Conservation (phyloP, 2,888 invertebrate genomes). For the Thera britannica region DNA sequence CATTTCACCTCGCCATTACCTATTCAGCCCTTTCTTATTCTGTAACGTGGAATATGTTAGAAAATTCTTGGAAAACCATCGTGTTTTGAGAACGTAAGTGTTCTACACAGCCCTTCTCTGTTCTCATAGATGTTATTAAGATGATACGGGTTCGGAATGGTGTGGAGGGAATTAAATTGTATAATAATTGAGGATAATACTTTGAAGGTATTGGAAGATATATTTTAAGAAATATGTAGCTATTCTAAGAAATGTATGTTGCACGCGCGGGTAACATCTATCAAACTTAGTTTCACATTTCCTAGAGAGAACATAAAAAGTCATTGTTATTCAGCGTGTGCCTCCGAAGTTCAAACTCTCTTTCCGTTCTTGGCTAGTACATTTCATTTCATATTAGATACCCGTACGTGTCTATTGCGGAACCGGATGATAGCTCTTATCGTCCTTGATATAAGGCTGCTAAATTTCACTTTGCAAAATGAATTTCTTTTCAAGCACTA, state of each 20-base stretch:
- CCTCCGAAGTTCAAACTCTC: constrained; percentile 54
- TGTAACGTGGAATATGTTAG: constrained; percentile 18
- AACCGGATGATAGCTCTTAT: constrained; percentile 44
- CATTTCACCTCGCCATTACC: constrained; percentile 24
- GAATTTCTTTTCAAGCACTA: constrained; percentile 23
- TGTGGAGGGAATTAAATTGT: constrained; percentile 8
- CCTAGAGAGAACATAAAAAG: constrained; percentile 42
- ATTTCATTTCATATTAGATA: constrained; percentile 54
- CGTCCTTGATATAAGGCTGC: constrained; percentile 28
- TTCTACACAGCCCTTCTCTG: constrained; percentile 13
- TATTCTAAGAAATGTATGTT: neutral
- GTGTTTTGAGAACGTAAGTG: constrained; percentile 19
- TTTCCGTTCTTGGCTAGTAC: constrained; percentile 52
- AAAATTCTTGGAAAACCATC: constrained; percentile 27
- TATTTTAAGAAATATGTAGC: neutral
- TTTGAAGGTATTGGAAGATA: neutral
- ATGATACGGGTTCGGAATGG: constrained; percentile 13
- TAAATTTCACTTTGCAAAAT: constrained; percentile 27
- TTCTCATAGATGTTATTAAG: constrained; percentile 28
- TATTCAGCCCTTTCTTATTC: constrained; percentile 25
- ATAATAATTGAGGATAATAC: constrained; percentile 6
- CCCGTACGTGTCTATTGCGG: constrained; percentile 49
- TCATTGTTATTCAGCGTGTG: constrained; percentile 64
- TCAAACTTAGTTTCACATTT: constrained; percentile 39
- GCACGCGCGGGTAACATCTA: constrained; percentile 31